A percentile compares a stretch with the other conserved stretches of the same genome.
Conservation (phyloP, 1,140 invertebrate genomes). For the Cryptotermes secundus region DNA sequence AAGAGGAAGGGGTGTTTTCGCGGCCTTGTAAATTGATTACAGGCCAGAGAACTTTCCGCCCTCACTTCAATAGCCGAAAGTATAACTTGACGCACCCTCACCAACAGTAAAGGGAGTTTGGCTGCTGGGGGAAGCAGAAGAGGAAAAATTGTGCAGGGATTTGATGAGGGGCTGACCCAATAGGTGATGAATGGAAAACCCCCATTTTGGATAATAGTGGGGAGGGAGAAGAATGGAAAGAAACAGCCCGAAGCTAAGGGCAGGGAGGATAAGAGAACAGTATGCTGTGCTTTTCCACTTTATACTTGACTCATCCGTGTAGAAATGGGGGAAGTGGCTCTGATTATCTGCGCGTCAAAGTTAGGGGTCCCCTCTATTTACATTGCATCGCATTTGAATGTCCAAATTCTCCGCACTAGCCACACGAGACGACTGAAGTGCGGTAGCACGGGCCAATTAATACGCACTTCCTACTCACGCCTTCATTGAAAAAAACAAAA, state of each 20-base stretch:
- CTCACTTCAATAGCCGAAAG: background rate
- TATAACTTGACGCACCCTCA: constrained; percentile 5
- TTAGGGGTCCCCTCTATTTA: background rate
- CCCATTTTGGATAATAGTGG: background rate
- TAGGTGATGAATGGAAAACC: background rate
- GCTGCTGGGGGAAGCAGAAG: background rate
- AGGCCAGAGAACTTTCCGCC: background rate
- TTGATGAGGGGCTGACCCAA: constrained; percentile 13
- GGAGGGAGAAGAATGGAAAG: background rate
- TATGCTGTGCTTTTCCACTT: background rate
- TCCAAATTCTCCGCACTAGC: background rate
- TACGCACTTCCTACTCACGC: no score
- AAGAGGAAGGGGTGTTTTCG: background rate
- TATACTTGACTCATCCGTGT: background rate
- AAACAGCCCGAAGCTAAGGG: no score
- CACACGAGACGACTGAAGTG: background rate
- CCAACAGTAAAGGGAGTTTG: background rate
- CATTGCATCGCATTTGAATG: background rate
- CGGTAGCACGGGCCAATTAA: background rate
- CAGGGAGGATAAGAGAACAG: background rate
- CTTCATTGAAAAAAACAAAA: no score
- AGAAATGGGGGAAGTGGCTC: background rate
- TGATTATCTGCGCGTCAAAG: background rate
- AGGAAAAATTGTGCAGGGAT: background rate
- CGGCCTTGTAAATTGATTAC: constrained; percentile 28